These are phyloP conservation scores for Pachydiplax longipennis DNA, from an alignment of 2,888 invertebrate genomes.

Conservation along the genomic window DNA sequence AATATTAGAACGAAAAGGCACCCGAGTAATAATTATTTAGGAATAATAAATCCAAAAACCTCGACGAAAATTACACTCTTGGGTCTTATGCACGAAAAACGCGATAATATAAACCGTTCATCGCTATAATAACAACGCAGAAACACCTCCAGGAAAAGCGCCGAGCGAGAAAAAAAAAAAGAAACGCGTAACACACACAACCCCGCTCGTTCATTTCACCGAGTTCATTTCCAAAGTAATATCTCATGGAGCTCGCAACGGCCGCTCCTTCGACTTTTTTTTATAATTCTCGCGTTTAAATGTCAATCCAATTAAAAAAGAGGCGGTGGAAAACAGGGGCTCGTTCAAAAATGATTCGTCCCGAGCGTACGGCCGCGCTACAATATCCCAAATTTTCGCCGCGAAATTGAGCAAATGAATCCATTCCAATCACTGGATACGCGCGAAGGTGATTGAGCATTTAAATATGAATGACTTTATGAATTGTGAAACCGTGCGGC, in stretches of 20 bases:
- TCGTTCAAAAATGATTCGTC: neutral
- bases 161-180: too few species aligned
- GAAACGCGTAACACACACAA: too few species aligned
- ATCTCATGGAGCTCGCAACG: neutral
- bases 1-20: too few species aligned
- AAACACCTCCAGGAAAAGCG: too few species aligned
- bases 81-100: too few species aligned
- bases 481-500: slow-evolving; percentile 23
- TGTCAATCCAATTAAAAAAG: slow-evolving; percentile 25
- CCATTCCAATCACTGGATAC: slow-evolving; percentile 37
- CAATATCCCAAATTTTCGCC: slow-evolving; percentile 1
- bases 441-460: slow-evolving; percentile 36
- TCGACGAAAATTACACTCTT: too few species aligned
- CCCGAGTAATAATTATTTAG: too few species aligned
- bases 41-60: too few species aligned
- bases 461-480: slow-evolving; percentile 40
- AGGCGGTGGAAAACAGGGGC: neutral
- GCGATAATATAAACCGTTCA: too few species aligned
- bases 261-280: neutral
- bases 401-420: slow-evolving; percentile 44
- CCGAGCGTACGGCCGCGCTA: neutral
- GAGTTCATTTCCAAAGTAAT: neutral
- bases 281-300: neutral
- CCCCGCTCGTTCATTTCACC: neutral
- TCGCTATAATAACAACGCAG: too few species aligned